A percentile compares a stretch with the other conserved stretches of the same genome.
phyloP scores from a whole-genome alignment of 2,113 vertebrate genomes.

The Erythrolamprus reginae region DNA sequence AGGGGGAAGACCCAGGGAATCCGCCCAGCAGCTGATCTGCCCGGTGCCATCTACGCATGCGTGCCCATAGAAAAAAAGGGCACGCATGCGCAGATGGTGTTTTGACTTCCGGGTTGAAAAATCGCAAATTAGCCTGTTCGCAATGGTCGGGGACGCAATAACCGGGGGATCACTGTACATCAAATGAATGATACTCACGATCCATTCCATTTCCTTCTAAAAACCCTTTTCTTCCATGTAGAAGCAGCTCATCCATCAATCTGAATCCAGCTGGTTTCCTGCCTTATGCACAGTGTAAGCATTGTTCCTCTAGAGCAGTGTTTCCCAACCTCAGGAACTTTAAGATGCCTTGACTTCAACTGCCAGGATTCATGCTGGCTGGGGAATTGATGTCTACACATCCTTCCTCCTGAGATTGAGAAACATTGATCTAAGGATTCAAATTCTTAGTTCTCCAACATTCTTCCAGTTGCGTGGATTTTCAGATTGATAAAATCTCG shows the following conservation, averaged over 20 bases:
- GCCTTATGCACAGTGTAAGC: neutral
- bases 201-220: neutral
- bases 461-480: neutral
- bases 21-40: too few relatives aligned
- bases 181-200: neutral
- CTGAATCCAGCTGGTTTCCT: neutral
- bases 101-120: too few relatives aligned
- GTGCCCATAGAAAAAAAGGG: too few relatives aligned
- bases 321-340: neutral
- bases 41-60: too few relatives aligned
- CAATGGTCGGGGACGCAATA: too few relatives aligned
- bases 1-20: too few relatives aligned
- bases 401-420: neutral
- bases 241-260: neutral
- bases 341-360: neutral
- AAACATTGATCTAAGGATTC: neutral
- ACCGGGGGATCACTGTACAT: too few relatives aligned
- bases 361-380: neutral
- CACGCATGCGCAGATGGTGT: too few relatives aligned
- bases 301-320: neutral
- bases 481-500: neutral
- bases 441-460: neutral
- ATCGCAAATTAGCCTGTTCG: too few relatives aligned
- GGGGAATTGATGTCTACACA: neutral
- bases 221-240: neutral